These are phyloP conservation scores for Meloidogyne exigua DNA, from an alignment of 1,140 invertebrate species.

Conservation along the genomic window DNA sequence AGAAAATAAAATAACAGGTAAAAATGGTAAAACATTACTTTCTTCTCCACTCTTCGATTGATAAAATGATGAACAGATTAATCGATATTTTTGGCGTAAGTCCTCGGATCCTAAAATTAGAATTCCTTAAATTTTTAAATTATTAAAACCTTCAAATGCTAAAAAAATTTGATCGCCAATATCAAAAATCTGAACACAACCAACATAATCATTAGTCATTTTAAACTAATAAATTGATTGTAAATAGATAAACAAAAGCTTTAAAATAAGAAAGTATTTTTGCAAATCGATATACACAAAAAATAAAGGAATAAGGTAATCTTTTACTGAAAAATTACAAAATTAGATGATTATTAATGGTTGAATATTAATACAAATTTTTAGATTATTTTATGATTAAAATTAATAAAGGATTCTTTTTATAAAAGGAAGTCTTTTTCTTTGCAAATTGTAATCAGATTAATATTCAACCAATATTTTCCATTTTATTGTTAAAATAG, in stretches of 20 bases:
- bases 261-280: neutral
- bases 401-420: no score
- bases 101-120: neutral
- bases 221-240: neutral
- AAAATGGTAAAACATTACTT: slow-evolving; percentile 9
- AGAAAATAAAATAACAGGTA: slow-evolving; percentile 31
- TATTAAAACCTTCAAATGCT: neutral
- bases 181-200: neutral
- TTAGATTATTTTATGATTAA: no score
- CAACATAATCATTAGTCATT: neutral
- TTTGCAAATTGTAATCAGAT: no score
- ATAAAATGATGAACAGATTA: slow-evolving; percentile 1
- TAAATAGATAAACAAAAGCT: neutral
- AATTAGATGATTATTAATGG: no score
- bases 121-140: no score
- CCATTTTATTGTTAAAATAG: no score
- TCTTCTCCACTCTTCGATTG: neutral
- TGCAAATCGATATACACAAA: neutral
- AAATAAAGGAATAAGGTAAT: no score
- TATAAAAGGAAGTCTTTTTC: no score
- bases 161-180: neutral
- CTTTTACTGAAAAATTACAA: no score
- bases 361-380: no score
- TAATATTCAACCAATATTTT: no score
- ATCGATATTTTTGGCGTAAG: neutral